phyloP scores from a whole-genome alignment of 2,888 invertebrate genomes.

The Leptinotarsa tumamoca region DNA sequence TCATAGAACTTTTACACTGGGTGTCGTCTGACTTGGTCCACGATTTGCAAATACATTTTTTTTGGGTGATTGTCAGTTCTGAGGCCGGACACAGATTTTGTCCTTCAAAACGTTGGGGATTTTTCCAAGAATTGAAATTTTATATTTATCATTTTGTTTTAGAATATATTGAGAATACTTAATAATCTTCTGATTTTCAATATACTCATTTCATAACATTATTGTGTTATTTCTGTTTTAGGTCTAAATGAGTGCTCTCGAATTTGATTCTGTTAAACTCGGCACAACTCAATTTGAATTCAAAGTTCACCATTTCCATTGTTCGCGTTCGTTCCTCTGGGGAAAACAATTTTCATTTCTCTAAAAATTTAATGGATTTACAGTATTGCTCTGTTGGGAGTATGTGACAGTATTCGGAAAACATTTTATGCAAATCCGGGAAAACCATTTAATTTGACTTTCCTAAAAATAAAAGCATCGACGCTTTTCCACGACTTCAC shows the following conservation, averaged over 20 bases:
- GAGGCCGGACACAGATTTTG: too few relatives aligned
- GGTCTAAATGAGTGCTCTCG: background rate
- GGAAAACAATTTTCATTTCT: conserved; percentile 36
- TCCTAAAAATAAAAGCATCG: conserved; percentile 21
- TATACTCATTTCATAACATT: background rate
- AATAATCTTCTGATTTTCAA: background rate
- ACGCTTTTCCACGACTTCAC: conserved; percentile 12
- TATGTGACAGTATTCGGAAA: conserved; percentile 36
- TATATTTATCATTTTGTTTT: too few relatives aligned
- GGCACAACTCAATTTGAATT: conserved; percentile 17
- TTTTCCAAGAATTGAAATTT: too few relatives aligned
- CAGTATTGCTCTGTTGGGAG: conserved; percentile 32
- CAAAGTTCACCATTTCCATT: conserved; percentile 28
- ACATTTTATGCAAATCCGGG: conserved; percentile 41
- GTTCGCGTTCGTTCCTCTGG: conserved; percentile 25
- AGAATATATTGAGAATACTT: background rate
- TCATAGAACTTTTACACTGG: too few relatives aligned
- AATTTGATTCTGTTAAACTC: conserved; percentile 14
- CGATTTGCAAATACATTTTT: too few relatives aligned
- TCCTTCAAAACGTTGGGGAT: too few relatives aligned
- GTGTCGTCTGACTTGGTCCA: too few relatives aligned
- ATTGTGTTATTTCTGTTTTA: background rate
- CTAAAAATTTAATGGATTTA: conserved; percentile 39
- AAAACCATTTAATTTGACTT: conserved; percentile 38
- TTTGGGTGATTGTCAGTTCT: too few relatives aligned